phyloP scores from a whole-genome alignment of 2,888 invertebrate species.

The Trisateles emortualis region DNA sequence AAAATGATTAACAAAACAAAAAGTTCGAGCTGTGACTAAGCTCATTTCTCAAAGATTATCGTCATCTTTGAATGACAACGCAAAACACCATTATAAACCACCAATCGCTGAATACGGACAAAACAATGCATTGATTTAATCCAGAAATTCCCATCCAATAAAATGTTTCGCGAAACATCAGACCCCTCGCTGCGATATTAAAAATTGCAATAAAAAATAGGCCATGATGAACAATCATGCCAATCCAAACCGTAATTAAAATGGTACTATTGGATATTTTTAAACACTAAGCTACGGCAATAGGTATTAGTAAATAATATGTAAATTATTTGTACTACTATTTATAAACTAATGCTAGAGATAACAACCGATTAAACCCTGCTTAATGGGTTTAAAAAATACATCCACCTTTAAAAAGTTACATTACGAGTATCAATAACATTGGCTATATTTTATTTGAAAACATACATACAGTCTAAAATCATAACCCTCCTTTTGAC shows the following conservation, averaged over 20 bases:
- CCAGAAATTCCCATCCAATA: constrained; percentile 45
- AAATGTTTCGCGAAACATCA: constrained; percentile 38
- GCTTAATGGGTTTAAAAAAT: no score
- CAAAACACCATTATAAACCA: constrained; percentile 29
- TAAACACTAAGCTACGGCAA: no score
- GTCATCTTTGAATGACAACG: constrained; percentile 34
- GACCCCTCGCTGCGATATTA: constrained; percentile 51
- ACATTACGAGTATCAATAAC: no score
- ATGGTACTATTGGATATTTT: neutral
- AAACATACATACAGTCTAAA: no score
- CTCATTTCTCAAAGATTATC: constrained; percentile 34
- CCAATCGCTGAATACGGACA: constrained; percentile 28
- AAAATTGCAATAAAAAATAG: constrained; percentile 47
- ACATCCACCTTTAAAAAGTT: no score
- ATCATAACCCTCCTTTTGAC: no score
- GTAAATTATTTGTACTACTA: no score
- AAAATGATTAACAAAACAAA: constrained; percentile 29
- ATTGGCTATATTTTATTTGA: no score
- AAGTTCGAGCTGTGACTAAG: constrained; percentile 28
- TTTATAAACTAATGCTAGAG: no score
- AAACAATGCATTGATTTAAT: constrained; percentile 43
- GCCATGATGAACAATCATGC: constrained; percentile 34
- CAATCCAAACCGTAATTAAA: constrained; percentile 29
- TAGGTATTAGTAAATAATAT: no score
- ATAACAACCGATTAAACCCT: no score